Evolutionary conservation across 2,888 invertebrate species (phyloP).

Genomic region (Netelia virgata): DNA sequence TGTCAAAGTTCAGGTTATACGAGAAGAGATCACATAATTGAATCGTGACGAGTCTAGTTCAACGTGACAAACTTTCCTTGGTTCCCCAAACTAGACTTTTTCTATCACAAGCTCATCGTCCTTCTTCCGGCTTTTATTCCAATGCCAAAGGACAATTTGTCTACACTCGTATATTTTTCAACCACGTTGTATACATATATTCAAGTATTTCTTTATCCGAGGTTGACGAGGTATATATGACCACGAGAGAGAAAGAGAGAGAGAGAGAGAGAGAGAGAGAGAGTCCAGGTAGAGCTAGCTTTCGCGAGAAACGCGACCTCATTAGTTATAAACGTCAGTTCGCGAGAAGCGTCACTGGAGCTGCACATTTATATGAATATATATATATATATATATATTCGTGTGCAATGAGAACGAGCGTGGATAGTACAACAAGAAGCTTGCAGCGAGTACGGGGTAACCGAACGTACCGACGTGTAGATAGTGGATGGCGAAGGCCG

Average conservation of each 20-base stretch:
- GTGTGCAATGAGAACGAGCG: conserved; percentile 2
- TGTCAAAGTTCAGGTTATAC: too few species aligned
- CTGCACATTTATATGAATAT: conserved; percentile 7
- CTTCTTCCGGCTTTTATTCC: background rate
- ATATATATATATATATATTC: conserved; percentile 8
- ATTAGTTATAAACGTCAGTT: conserved; percentile 62
- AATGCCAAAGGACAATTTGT: background rate
- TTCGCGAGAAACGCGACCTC: conserved; percentile 58
- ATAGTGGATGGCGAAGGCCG: conserved; percentile 2
- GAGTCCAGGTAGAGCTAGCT: conserved; percentile 49
- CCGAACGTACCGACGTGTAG: conserved; percentile 38
- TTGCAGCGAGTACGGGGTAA: conserved; percentile 20
- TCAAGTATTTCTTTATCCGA: conserved; percentile 3
- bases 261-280: conserved; percentile 46
- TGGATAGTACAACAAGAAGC: conserved; percentile 43
- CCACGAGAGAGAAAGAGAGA: background rate
- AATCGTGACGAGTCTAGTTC: background rate
- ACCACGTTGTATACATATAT: background rate
- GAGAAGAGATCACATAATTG: too few species aligned
- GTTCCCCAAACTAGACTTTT: background rate
- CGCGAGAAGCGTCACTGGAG: conserved; percentile 30
- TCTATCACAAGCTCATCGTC: background rate
- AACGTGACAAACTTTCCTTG: background rate
- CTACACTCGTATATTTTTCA: background rate
- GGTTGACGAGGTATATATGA: background rate